phyloP scores from a whole-genome alignment of 2,113 vertebrate genomes.

The Asarcornis scutulata region DNA sequence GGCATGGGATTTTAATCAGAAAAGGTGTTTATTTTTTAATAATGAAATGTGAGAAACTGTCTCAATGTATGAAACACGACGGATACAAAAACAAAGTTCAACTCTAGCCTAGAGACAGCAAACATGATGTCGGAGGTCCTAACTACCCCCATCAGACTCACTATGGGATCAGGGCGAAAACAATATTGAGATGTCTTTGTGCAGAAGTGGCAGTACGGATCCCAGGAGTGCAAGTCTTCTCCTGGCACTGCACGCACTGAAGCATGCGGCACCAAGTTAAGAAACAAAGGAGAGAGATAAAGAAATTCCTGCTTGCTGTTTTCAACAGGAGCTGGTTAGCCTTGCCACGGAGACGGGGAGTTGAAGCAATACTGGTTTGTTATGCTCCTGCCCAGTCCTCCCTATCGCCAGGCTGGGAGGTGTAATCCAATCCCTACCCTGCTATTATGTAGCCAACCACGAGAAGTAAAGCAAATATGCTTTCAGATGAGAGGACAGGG shows the following conservation, averaged over 20 bases:
- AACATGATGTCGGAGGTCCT: background rate
- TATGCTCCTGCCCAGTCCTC: background rate
- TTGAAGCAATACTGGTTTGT: background rate
- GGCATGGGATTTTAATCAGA: background rate
- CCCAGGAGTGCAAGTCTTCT: background rate
- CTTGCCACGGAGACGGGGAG: background rate
- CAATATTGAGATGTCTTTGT: background rate
- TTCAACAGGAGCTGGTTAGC: constrained; percentile 31
- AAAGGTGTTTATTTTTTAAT: background rate
- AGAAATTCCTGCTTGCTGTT: background rate
- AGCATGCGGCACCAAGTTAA: constrained; percentile 16
- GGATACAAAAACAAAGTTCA: background rate
- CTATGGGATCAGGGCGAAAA: background rate
- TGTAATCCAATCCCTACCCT: background rate
- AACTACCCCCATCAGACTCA: background rate
- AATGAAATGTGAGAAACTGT: background rate
- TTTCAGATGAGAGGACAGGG: background rate
- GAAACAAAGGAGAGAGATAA: background rate
- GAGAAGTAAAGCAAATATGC: background rate
- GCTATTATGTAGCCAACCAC: background rate
- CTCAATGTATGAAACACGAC: background rate
- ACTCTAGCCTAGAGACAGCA: background rate
- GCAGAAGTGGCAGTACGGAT: background rate
- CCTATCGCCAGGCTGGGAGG: background rate
- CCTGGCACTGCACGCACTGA: background rate